These are phyloP conservation scores for Pyrocoelia pectoralis DNA, from an alignment of 2,888 invertebrate species.

Conservation along the genomic window DNA sequence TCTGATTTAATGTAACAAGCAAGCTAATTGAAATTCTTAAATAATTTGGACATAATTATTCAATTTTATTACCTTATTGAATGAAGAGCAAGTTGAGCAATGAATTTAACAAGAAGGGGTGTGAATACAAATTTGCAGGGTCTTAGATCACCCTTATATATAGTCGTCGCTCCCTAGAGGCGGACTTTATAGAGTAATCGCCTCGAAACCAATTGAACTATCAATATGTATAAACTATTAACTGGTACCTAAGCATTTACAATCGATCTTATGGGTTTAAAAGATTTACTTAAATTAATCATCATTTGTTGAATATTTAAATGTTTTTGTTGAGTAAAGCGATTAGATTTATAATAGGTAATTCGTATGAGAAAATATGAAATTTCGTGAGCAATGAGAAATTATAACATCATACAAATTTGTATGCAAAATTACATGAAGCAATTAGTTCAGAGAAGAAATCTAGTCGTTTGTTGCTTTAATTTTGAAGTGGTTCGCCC, in stretches of 20 bases:
- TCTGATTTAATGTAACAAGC: too few relatives aligned
- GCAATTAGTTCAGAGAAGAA: slow-evolving; percentile 55
- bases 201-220: slow-evolving; percentile 61
- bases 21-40: too few relatives aligned
- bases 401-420: slow-evolving; percentile 49
- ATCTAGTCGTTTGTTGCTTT: slow-evolving; percentile 51
- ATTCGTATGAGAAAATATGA: slow-evolving; percentile 46
- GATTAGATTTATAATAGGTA: slow-evolving; percentile 3
- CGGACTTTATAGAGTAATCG: slow-evolving; percentile 60
- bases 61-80: slow-evolving; percentile 11
- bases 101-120: slow-evolving; percentile 40
- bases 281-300: slow-evolving; percentile 23
- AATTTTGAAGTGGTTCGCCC: slow-evolving; percentile 36
- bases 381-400: slow-evolving; percentile 42
- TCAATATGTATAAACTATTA: slow-evolving; percentile 59
- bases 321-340: slow-evolving; percentile 3
- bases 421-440: slow-evolving; percentile 54
- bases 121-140: slow-evolving; percentile 48
- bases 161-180: slow-evolving; percentile 50
- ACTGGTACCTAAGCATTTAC: slow-evolving; percentile 21
- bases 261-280: slow-evolving; percentile 18
- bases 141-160: slow-evolving; percentile 54
- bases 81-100: not conserved
- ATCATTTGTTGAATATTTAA: too few relatives aligned
- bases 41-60: not conserved